These are phyloP conservation scores for Saimiri boliviensis DNA, from an alignment of 2,113 vertebrate species.

Conservation along the genomic window DNA sequence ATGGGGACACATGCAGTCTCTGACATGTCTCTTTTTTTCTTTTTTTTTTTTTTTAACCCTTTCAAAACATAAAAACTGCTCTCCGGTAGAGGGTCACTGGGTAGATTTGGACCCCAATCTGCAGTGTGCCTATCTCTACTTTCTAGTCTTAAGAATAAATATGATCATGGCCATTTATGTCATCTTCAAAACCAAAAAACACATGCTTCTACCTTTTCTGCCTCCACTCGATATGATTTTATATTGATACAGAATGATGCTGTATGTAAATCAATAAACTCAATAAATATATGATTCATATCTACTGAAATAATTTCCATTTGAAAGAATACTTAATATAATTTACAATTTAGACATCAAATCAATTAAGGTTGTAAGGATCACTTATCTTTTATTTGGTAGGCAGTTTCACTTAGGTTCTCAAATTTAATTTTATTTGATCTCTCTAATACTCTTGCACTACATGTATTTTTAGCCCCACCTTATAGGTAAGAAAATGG, in stretches of 20 bases:
- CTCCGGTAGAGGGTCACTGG: background rate
- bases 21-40: background rate
- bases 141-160: background rate
- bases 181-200: background rate
- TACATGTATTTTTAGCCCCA: background rate
- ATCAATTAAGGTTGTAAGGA: background rate
- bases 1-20: background rate
- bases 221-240: background rate
- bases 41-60: background rate
- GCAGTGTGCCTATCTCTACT: background rate
- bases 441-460: background rate
- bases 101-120: background rate
- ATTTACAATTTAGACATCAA: background rate
- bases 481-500: background rate
- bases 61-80: background rate
- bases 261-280: background rate
- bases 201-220: background rate
- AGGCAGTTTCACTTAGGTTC: background rate
- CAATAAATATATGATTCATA: background rate
- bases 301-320: background rate
- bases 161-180: background rate
- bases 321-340: background rate
- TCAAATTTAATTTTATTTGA: slow-evolving; percentile 18
- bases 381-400: background rate
- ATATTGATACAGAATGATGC: background rate